Base-by-base conservation (phyloP, 2,888 invertebrate species). In the Alviniconcha strummeri region DNA sequence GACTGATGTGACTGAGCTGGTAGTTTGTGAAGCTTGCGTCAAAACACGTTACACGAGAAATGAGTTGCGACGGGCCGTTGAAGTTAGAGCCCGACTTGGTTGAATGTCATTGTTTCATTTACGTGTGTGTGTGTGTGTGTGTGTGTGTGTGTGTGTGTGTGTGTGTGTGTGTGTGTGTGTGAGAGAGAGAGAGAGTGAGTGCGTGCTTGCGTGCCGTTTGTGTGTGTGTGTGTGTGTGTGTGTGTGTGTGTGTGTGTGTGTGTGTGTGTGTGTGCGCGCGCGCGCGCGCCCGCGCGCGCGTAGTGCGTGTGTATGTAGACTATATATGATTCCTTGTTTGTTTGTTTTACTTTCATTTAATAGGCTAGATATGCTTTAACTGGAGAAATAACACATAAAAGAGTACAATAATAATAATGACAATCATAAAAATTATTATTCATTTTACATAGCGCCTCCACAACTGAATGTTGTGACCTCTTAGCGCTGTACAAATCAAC, bases 101-200 rank as follows among this genome's bases (percentile, higher is more conserved):
- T 15, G 64, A 15, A 17, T 64, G 64, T 64, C 13, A 15, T 11
- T 64, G 64, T 3, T 36, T 36, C 36, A 17, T 64, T 11, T 64
- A 17, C 17, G 64, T 64, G 64, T 64, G 64, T 64, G 64, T 64
- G 64, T 64, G 64, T 64, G 64, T 64, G 64, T 64, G 64, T 64
- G 64, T 64, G 64, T 64, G 64, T 64, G 64, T 64, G 64, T 64
- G 64, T 64, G 64, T 64, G 64, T 64, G 64, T 64, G 64, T 64
- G 64, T 15, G 13, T 15, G 64, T 64, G 64, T 64, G 64, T 64
- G 64, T 64, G 64, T 64, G 64, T 64, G 64, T 64, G 64, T 64
- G 64, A 3, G 64, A 3, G 64, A 3, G 64, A 1, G 36, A 1
- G 1, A 36, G 36, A 1, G 36, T 36, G 36, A 36, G 36, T 36